Evolutionary conservation across 23 tunicate species (phyloP), one percentile per base, ranked within the genome.

Genomic region (Phallusia fumigata): DNA sequence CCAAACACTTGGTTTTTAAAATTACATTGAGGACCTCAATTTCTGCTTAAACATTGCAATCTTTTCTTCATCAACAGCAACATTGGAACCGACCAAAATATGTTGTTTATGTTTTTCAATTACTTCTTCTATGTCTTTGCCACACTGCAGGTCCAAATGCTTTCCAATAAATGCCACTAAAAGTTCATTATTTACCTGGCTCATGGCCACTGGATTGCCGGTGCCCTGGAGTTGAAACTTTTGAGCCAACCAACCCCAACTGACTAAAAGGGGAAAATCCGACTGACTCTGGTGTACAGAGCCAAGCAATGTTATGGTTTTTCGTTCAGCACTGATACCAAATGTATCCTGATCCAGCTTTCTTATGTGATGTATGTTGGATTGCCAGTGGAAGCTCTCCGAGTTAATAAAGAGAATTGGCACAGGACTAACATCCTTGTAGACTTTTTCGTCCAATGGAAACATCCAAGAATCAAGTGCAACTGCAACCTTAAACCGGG

Each of bases 381-480:
- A 32, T 5, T 83, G 75, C 84, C 88, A 81, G 2, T 85, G 86
- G 64, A 81, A 87, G 8, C 19, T 65, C 72, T 84, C 97, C 0
- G 86, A 35, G 84, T 93, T 93, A 69, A 93, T 85, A 74, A 84
- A 93, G 35, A 93, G 88, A 47, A 93, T 6, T 33, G 97, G 97
- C 0, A 82, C 84, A 0, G 85, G 40, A 8, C 35, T 53, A 0
- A 82, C 47, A 35, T 52, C 84, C 30, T 45, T 77, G 77, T 87
- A 84, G 49, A 87, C 52, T n/a, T 81, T 31, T 52, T 84, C 81
- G n/a, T 87, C 84, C 21, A 93, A 75, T 5, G 88, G 87, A 65
- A 45, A 88, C 87, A 86, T 84, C 97, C 97, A 93, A 0, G 87
- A 74, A 84, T 93, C 97, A 28, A 93, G 51, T n/a, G 85, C 88